phyloP scores from a whole-genome alignment of 2,113 vertebrate genomes.

The Anarhynchus alexandrinus region DNA sequence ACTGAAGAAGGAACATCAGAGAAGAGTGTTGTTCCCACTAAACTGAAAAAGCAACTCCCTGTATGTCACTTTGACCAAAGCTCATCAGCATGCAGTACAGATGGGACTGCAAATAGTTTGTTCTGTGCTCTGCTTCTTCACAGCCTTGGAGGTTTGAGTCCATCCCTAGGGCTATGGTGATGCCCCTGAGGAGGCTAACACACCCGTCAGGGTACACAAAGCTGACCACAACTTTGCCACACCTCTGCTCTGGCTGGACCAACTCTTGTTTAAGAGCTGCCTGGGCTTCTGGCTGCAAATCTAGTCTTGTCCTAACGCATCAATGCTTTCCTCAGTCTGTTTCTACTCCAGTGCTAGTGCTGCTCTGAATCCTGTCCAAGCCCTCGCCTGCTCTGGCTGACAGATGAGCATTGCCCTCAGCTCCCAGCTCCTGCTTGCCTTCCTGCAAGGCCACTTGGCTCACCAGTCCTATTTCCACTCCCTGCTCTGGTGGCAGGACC shows the following conservation, averaged over 20 bases:
- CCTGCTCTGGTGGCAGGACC: neutral
- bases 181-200: neutral
- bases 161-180: neutral
- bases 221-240: too few species aligned
- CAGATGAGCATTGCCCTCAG: neutral
- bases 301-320: neutral
- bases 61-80: neutral
- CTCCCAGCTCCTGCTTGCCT: neutral
- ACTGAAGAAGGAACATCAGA: neutral
- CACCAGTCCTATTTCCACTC: neutral
- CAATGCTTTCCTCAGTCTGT: rapidly evolving
- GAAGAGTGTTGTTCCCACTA: neutral
- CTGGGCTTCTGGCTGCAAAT: neutral
- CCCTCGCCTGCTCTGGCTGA: neutral
- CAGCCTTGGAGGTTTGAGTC: neutral
- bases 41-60: neutral
- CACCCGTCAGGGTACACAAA: neutral
- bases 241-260: neutral
- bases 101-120: neutral
- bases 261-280: neutral
- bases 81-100: too few species aligned
- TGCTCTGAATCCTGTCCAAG: neutral
- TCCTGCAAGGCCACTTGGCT: neutral
- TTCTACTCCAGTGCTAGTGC: neutral
- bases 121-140: neutral